Conservation (phyloP, 2,113 vertebrate genomes). For the Lagenorhynchus albirostris region DNA sequence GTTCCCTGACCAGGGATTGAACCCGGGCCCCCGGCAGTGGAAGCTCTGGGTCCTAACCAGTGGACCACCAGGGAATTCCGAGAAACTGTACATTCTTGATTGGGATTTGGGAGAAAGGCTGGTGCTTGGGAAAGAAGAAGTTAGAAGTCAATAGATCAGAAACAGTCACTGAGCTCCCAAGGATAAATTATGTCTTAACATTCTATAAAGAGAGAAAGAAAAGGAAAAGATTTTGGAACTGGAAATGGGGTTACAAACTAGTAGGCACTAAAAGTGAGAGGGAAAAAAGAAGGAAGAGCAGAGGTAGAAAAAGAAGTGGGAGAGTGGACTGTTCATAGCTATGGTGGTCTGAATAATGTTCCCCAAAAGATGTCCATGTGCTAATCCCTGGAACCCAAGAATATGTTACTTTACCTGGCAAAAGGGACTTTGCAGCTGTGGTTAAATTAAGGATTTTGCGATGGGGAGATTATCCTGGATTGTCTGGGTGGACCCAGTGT, state of each 20-base stretch:
- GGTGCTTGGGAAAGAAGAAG: neutral
- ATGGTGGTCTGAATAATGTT: neutral
- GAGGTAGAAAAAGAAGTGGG: neutral
- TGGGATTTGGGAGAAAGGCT: neutral
- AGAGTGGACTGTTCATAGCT: neutral
- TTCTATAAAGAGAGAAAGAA: neutral
- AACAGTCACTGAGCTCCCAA: neutral
- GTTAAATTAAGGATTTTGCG: neutral
- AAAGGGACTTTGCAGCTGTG: neutral
- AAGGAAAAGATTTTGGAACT: neutral
- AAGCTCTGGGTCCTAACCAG: neutral
- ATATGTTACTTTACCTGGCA: neutral
- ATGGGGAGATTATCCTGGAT: neutral
- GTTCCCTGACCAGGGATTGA: neutral
- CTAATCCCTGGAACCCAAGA: neutral
- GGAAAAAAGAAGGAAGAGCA: neutral
- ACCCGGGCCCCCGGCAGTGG: rapidly evolving
- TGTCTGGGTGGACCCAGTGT: neutral
- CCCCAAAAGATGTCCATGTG: neutral
- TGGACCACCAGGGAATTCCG: neutral
- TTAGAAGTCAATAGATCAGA: neutral
- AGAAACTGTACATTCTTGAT: neutral
- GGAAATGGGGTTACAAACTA: neutral
- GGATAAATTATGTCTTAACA: neutral
- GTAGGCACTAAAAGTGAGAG: neutral